A percentile compares a stretch with the other conserved stretches of the same genome.
Evolutionary conservation across 2,888 invertebrate genomes (phyloP).

Genomic region (Globia sparganii): DNA sequence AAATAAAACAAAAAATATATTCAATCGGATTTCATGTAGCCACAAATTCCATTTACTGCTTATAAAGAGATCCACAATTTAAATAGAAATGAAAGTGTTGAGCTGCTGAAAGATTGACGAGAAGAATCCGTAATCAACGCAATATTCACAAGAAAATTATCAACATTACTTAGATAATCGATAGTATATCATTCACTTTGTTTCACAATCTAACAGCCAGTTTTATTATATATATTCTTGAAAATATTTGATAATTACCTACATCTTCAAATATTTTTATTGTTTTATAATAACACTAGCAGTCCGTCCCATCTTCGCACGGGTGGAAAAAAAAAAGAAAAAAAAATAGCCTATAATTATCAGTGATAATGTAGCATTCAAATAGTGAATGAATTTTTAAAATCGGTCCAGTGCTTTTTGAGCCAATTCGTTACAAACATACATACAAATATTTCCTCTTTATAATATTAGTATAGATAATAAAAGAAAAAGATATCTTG

Average conservation of each 20-base stretch:
- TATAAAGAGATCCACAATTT: conserved; percentile 54
- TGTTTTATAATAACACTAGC: not conserved
- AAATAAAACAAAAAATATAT: conserved; percentile 68
- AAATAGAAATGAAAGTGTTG: conserved; percentile 38
- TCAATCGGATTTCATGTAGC: conserved; percentile 60
- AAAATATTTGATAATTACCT: not conserved
- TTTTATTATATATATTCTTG: not conserved
- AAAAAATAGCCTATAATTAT: no score
- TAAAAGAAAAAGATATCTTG: not conserved
- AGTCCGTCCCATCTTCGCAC: no score
- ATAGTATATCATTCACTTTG: not conserved
- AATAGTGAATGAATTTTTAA: no score
- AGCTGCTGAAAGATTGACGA: conserved; percentile 24
- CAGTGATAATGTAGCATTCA: no score
- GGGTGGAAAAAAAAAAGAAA: no score
- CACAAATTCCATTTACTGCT: conserved; percentile 52
- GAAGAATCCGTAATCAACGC: conserved; percentile 12
- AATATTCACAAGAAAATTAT: conserved; percentile 2
- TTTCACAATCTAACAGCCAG: not conserved
- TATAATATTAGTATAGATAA: no score
- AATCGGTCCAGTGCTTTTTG: no score
- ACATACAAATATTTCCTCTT: no score
- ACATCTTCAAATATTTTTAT: not conserved
- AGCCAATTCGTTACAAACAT: no score
- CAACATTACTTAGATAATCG: not conserved